Conservation (phyloP, 1,140 invertebrate genomes). For the Periplaneta americana region DNA sequence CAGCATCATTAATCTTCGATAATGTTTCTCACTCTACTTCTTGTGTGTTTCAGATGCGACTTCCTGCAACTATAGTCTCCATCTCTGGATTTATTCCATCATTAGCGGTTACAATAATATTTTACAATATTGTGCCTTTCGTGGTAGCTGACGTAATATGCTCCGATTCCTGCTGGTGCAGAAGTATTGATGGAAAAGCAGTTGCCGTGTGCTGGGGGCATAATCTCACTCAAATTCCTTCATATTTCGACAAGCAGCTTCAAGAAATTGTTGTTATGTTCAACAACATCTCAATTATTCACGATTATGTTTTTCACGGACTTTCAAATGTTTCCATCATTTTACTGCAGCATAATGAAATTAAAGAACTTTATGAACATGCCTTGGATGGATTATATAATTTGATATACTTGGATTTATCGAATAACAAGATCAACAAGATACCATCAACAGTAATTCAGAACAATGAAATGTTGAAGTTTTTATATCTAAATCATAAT, state of each 20-base stretch:
- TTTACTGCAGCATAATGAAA: not conserved
- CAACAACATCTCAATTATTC: not conserved
- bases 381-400: not conserved
- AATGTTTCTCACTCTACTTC: too few species aligned
- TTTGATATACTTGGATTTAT: not conserved
- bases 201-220: not conserved
- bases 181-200: not conserved
- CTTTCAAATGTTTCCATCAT: not conserved
- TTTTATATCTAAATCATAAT: not conserved
- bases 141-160: not conserved
- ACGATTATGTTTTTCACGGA: not conserved
- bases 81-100: not conserved
- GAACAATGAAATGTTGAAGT: not conserved
- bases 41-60: not conserved
- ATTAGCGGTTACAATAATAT: not conserved
- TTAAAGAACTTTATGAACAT: not conserved
- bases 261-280: not conserved
- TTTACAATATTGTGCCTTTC: not conserved
- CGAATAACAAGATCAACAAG: not conserved
- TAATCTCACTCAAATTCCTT: not conserved
- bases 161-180: not conserved
- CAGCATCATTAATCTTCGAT: too few species aligned
- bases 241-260: not conserved
- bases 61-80: not conserved
- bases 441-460: not conserved